These are phyloP conservation scores for Notothenia coriiceps DNA, from an alignment of 2,113 vertebrate species.

Conservation along the genomic window DNA sequence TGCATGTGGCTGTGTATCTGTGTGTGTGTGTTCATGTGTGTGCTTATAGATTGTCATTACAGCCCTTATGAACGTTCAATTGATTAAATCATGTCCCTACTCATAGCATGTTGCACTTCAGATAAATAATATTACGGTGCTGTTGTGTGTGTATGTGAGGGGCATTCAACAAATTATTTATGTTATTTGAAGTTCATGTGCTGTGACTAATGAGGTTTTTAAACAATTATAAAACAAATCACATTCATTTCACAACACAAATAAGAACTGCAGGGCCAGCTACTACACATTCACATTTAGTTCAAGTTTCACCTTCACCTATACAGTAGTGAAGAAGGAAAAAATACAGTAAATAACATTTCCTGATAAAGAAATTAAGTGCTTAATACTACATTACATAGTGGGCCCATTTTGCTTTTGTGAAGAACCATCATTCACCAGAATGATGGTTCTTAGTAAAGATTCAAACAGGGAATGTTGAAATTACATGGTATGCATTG, in stretches of 20 bases:
- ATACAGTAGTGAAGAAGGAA: not conserved
- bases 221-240: constrained; percentile 35
- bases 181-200: constrained; percentile 48
- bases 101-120: constrained; percentile 40
- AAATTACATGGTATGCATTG: not conserved
- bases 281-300: not conserved
- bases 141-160: constrained; percentile 24
- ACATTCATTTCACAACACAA: constrained; percentile 29
- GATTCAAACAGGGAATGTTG: not conserved
- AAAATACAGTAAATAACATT: not conserved
- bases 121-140: constrained; percentile 38
- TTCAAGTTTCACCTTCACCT: not conserved
- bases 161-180: constrained; percentile 39
- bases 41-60: constrained; percentile 57
- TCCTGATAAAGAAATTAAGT: not conserved
- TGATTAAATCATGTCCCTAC: constrained; percentile 58
- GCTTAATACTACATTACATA: constrained; percentile 5
- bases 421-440: not conserved
- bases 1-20: not conserved
- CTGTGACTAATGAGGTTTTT: constrained; percentile 55
- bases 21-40: not conserved
- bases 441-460: not conserved
- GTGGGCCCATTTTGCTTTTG: constrained; percentile 10
- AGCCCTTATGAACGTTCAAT: constrained; percentile 55
- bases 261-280: not conserved